Percentiles rank a stretch among this genome's conserved stretches.
Evolutionary conservation across 2,113 vertebrate species (phyloP).

Genomic region (Cephalophus harveyi): DNA sequence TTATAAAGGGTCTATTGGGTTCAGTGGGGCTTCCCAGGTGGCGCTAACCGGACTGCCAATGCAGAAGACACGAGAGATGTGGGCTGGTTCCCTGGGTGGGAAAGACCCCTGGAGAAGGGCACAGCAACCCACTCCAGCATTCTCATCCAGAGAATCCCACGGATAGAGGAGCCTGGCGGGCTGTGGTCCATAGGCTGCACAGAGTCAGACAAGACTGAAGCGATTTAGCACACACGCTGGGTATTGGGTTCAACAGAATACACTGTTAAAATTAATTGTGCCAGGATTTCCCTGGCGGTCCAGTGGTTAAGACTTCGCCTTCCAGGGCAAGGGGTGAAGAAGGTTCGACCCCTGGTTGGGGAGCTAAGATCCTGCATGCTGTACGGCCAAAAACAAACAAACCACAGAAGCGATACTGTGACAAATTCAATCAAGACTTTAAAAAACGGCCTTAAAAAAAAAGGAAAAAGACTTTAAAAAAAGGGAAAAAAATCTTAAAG

Average conservation of each 20-base stretch:
- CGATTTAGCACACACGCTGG: not conserved
- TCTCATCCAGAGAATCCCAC: not conserved
- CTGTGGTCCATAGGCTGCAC: not conserved
- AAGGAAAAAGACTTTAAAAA: not conserved
- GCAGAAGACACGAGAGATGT: not conserved
- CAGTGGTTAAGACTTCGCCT: not conserved
- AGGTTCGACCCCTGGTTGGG: not conserved
- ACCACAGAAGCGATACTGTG: not conserved
- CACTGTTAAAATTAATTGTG: not conserved
- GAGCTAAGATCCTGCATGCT: not conserved
- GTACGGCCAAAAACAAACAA: not conserved
- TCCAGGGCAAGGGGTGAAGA: not conserved
- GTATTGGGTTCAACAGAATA: not conserved
- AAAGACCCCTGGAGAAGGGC: not conserved
- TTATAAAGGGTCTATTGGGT: not conserved
- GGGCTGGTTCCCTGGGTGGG: not conserved
- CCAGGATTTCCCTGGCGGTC: not conserved
- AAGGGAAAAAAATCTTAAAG: fast-evolving
- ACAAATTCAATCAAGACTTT: not conserved
- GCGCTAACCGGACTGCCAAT: fast-evolving
- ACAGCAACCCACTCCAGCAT: not conserved
- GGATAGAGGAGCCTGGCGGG: not conserved
- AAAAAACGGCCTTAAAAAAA: not conserved
- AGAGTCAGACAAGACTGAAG: not conserved
- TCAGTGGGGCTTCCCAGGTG: not conserved